Conservation (phyloP, 2,888 invertebrate species). For the Pemphredon lugubris region DNA sequence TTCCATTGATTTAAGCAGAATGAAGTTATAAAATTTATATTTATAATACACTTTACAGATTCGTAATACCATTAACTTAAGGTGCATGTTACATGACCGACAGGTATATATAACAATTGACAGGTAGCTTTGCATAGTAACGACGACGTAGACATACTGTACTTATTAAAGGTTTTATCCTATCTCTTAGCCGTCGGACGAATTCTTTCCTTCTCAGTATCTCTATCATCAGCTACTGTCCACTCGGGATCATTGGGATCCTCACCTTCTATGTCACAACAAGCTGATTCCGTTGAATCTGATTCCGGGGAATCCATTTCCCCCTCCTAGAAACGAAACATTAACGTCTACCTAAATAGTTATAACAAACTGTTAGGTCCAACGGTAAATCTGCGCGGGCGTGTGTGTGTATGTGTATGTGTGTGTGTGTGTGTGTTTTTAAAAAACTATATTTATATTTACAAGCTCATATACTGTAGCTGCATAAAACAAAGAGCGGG, state of each 20-base stretch:
- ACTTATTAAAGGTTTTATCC: slow-evolving; percentile 72
- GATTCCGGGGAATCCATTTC: slow-evolving; percentile 82
- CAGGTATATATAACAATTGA: slow-evolving; percentile 80
- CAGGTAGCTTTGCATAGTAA: slow-evolving; percentile 77
- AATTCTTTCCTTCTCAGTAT: slow-evolving; percentile 79
- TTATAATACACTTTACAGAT: slow-evolving; percentile 81
- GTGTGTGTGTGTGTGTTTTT: slow-evolving; percentile 15
- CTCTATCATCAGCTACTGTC: slow-evolving; percentile 83
- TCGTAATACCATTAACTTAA: slow-evolving; percentile 80
- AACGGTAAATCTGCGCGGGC: slow-evolving; percentile 51
- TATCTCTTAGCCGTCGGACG: slow-evolving; percentile 80
- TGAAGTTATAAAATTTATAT: slow-evolving; percentile 81
- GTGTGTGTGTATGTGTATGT: too few relatives aligned
- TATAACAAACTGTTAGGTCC: slow-evolving; percentile 19
- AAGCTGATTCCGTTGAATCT: slow-evolving; percentile 83
- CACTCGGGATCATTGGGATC: slow-evolving; percentile 94
- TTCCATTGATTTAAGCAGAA: slow-evolving; percentile 73
- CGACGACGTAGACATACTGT: slow-evolving; percentile 72
- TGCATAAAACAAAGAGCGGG: slow-evolving; percentile 56
- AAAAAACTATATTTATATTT: slow-evolving; percentile 50
- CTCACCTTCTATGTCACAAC: slow-evolving; percentile 85
- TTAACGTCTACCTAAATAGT: slow-evolving; percentile 50
- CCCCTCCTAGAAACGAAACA: slow-evolving; percentile 78
- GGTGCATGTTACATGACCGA: slow-evolving; percentile 79
- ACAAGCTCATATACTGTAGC: slow-evolving; percentile 58